Conservation (phyloP, 2,113 vertebrate species). For the Lynx canadensis region DNA sequence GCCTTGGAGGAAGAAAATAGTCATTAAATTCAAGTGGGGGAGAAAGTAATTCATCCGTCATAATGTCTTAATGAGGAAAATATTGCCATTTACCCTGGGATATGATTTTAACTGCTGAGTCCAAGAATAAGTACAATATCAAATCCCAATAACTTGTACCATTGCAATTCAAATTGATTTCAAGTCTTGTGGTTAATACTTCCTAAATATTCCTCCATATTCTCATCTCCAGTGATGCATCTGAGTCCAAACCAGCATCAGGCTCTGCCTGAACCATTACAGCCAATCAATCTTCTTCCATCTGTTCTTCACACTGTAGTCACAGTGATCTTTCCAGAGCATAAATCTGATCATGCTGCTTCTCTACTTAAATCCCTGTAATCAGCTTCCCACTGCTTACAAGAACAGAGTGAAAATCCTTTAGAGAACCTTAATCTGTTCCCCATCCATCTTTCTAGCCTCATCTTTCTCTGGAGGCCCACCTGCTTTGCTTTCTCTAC, state of each 20-base stretch:
- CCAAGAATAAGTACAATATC: neutral
- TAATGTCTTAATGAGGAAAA: neutral
- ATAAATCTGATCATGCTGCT: neutral
- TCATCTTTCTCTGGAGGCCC: neutral
- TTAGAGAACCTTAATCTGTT: neutral
- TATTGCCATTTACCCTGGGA: neutral
- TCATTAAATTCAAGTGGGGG: neutral
- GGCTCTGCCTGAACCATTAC: neutral
- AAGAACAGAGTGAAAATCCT: neutral
- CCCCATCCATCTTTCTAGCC: neutral
- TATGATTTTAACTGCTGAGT: slow-evolving; percentile 1
- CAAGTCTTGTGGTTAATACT: neutral
- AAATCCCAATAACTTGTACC: neutral
- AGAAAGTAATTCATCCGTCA: neutral
- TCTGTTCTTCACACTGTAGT: neutral
- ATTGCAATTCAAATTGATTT: neutral
- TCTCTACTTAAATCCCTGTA: neutral
- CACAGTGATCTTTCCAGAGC: neutral
- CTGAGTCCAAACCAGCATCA: neutral
- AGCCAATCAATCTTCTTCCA: neutral
- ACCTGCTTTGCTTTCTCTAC: neutral
- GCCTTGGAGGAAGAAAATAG: neutral
- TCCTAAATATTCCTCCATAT: neutral
- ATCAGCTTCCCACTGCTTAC: neutral
- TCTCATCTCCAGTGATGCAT: neutral